Evolutionary conservation across 2,797 vertebrate species (phyloP).

Genomic region (Gadopsis bispinosus): DNA sequence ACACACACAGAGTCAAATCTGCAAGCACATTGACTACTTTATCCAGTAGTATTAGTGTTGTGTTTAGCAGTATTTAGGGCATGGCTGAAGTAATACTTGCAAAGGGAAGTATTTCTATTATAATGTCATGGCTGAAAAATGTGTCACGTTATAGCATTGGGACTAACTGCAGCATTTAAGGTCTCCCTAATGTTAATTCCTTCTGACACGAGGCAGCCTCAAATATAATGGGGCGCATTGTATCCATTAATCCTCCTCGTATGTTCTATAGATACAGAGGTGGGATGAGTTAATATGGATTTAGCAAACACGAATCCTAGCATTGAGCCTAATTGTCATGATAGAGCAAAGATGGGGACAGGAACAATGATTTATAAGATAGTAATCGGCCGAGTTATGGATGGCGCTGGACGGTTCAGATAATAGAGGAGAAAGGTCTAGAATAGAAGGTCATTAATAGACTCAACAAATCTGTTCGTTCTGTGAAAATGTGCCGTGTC

Average conservation of each 20-base stretch:
- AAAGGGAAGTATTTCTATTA: conserved; percentile 23
- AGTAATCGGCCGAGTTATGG: conserved; percentile 69
- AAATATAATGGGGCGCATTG: conserved; percentile 68
- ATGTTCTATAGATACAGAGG: conserved; percentile 69
- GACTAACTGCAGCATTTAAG: conserved; percentile 54
- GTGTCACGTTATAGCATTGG: conserved; percentile 35
- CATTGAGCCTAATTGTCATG: conserved; percentile 74
- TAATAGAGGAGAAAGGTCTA: conserved; percentile 76
- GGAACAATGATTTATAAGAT: conserved; percentile 78
- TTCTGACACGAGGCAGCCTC: conserved; percentile 53
- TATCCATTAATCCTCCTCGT: conserved; percentile 73
- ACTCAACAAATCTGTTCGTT: conserved; percentile 79
- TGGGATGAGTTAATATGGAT: conserved; percentile 77
- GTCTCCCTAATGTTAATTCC: conserved; percentile 58
- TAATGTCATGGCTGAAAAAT: conserved; percentile 18
- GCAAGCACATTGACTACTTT: conserved; percentile 12
- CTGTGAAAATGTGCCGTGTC: conserved; percentile 67
- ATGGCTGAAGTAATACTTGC: not conserved
- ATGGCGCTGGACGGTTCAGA: conserved; percentile 67
- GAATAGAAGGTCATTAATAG: conserved; percentile 81
- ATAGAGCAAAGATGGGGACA: conserved; percentile 57
- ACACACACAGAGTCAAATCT: conserved; percentile 20
- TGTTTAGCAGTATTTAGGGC: not conserved
- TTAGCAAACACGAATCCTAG: conserved; percentile 76
- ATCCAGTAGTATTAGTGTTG: not conserved